These are phyloP conservation scores for Penaeus monodon DNA, from an alignment of 2,888 invertebrate genomes.

Conservation along the genomic window DNA sequence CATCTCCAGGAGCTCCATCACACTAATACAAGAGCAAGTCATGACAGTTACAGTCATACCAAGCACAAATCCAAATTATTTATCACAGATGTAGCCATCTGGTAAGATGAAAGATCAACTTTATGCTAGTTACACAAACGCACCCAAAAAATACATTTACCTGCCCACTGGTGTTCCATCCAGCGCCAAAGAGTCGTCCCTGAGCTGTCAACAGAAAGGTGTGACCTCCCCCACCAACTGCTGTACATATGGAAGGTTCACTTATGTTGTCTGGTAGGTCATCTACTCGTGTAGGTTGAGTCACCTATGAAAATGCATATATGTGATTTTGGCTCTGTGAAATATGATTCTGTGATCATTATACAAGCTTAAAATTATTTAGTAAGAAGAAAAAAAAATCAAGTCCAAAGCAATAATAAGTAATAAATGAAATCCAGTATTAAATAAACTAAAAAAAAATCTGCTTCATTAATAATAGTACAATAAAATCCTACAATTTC, in stretches of 20 bases:
- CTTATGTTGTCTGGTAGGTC: constrained; percentile 59
- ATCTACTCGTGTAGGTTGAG: constrained; percentile 53
- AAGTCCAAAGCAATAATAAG: too few species aligned
- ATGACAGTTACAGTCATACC: too few species aligned
- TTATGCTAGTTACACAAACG: not conserved
- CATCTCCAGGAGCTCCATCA: too few species aligned
- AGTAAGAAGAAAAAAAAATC: not conserved
- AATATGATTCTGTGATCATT: not conserved
- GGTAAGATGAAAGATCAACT: not conserved
- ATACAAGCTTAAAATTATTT: not conserved
- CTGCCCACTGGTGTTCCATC: constrained; percentile 64
- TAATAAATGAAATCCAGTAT: too few species aligned
- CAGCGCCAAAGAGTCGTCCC: constrained; percentile 63
- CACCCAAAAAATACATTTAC: constrained; percentile 13
- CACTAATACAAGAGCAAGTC: too few species aligned
- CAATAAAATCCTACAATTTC: too few species aligned
- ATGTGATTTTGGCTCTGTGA: not conserved
- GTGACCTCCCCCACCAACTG: constrained; percentile 63
- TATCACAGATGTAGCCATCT: too few species aligned
- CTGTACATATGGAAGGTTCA: constrained; percentile 52
- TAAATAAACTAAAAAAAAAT: too few species aligned
- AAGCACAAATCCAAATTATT: too few species aligned
- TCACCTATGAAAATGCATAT: constrained; percentile 36
- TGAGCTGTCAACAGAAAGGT: constrained; percentile 61
- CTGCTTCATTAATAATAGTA: too few species aligned